Conservation (phyloP, 2,113 vertebrate genomes). For the Elanoides forficatus region DNA sequence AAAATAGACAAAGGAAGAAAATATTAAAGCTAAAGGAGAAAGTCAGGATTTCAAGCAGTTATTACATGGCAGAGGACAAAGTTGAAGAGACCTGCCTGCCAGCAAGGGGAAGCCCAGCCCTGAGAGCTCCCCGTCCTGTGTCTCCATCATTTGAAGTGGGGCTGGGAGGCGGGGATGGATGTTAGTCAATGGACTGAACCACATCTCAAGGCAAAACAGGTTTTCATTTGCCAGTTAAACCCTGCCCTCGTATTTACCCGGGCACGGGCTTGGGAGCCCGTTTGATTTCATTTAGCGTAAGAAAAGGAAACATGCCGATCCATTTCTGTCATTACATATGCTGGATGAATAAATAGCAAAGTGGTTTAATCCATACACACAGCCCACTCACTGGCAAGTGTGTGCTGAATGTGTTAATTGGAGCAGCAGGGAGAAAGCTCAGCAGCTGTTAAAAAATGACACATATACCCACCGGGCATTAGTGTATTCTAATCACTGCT, state of each 20-base stretch:
- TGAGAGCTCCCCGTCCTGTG: constrained; percentile 61
- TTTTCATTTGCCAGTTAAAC: neutral
- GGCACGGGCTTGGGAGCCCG: neutral
- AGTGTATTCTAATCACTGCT: constrained; percentile 70
- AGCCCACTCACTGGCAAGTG: constrained; percentile 70
- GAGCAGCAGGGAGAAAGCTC: constrained; percentile 75
- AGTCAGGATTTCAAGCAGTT: neutral
- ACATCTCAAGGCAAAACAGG: constrained; percentile 43
- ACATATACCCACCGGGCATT: constrained; percentile 76
- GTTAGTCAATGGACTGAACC: constrained; percentile 77
- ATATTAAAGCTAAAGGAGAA: neutral
- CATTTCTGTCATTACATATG: neutral
- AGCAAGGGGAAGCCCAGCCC: constrained; percentile 61
- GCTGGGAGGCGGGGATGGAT: constrained; percentile 67
- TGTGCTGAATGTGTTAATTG: constrained; percentile 74
- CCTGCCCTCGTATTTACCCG: neutral
- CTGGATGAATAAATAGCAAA: constrained; percentile 48
- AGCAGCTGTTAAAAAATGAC: constrained; percentile 79
- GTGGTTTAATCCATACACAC: constrained; percentile 76
- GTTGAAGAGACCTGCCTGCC: constrained; percentile 70
- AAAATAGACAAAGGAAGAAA: neutral
- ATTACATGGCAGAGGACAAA: constrained; percentile 61
- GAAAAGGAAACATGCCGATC: neutral
- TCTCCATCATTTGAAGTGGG: constrained; percentile 73
- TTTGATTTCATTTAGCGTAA: constrained; percentile 1